phyloP scores from a whole-genome alignment of 2,113 vertebrate genomes.

The Equus przewalskii region DNA sequence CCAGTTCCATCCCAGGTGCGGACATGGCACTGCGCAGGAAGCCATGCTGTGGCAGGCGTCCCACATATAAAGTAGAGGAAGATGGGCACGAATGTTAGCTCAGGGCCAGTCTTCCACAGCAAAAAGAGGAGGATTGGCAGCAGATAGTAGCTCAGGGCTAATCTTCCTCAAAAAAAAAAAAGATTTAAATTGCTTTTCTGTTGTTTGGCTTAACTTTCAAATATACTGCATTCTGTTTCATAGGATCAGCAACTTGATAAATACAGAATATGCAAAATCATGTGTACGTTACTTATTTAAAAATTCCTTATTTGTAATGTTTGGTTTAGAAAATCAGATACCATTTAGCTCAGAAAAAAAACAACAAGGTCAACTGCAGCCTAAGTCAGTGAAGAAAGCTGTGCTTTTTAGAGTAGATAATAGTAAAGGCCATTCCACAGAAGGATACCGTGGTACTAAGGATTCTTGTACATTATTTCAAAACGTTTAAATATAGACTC shows the following conservation, averaged over 20 bases:
- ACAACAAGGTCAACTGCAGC: background rate
- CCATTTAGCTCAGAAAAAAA: background rate
- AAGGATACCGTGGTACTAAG: background rate
- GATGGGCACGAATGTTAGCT: no score
- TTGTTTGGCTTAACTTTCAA: conserved; percentile 18
- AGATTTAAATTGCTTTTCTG: conserved; percentile 21
- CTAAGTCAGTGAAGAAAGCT: background rate
- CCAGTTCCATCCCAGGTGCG: no score
- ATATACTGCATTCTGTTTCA: background rate
- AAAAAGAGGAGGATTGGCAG: no score
- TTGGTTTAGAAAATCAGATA: conserved; percentile 51
- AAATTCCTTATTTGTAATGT: background rate
- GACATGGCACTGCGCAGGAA: no score
- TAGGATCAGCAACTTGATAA: conserved; percentile 13
- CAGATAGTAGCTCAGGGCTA: no score
- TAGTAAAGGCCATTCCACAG: background rate
- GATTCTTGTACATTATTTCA: background rate
- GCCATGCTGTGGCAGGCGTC: no score
- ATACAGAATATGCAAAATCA: background rate
- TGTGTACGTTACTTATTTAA: conserved; percentile 13
- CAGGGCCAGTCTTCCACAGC: no score
- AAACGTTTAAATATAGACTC: background rate
- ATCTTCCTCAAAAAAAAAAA: no score
- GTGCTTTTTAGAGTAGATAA: background rate
- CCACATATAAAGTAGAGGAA: no score